A percentile compares a stretch with the other conserved stretches of the same genome.
These are phyloP conservation scores for Tympanuchus pallidicinctus DNA, from an alignment of 2,113 vertebrate species.

Conservation along the genomic window DNA sequence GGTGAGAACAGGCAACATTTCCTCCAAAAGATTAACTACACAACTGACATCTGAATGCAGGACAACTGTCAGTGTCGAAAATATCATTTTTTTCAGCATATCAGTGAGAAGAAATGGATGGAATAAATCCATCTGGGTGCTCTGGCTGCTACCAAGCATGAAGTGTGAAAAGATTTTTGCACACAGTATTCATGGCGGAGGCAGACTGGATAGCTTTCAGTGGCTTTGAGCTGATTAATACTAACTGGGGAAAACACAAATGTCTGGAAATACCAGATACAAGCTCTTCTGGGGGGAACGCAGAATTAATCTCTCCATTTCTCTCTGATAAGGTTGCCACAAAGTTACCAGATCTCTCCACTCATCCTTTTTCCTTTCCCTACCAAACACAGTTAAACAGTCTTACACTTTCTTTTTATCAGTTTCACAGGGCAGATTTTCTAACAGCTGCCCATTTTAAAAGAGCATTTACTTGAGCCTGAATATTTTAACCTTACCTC, in stretches of 20 bases:
- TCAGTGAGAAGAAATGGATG: not conserved
- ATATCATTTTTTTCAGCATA: not conserved
- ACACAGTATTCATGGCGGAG: not conserved
- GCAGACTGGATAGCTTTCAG: not conserved
- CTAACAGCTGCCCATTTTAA: not conserved
- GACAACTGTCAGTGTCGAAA: not conserved
- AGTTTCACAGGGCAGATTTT: not conserved
- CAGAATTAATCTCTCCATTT: not conserved
- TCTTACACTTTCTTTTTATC: accelerated
- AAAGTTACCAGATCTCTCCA: not conserved
- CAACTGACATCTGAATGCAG: not conserved
- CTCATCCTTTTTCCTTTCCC: not conserved
- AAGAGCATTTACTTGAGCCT: not conserved
- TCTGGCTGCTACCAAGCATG: not conserved
- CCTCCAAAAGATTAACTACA: not conserved
- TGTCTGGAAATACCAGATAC: slow-evolving; percentile 15
- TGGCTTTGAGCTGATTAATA: slow-evolving; percentile 31
- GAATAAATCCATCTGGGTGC: not conserved
- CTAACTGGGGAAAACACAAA: not conserved
- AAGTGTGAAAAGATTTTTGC: not conserved
- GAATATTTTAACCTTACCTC: slow-evolving; percentile 76
- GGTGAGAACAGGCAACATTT: not conserved
- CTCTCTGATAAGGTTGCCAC: not conserved
- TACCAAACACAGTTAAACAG: not conserved
- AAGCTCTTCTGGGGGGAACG: not conserved